Base-by-base conservation (phyloP, 1,140 invertebrate species). In the Zaprionus ghesquierei region DNA sequence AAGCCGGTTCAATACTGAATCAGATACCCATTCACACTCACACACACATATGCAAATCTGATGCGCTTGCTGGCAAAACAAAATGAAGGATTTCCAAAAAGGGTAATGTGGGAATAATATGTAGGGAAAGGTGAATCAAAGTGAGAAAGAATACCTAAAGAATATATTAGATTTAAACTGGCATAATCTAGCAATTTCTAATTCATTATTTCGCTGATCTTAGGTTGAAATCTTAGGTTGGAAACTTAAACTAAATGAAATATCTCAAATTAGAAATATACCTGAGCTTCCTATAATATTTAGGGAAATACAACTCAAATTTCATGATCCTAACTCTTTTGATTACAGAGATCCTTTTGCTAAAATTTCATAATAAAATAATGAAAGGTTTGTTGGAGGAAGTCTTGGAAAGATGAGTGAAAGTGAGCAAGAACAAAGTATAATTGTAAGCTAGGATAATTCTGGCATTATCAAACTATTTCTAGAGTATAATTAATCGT, bases 1-100 rank as follows among this genome's bases (percentile, higher is more conserved):
- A 69, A 81, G 60, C 69, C 54, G 61, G 74, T 81, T 81, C 23
- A 61, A 61, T 53, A 56, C 69, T 49, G 33, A 20, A 60, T 60
- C 41, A 10, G 2, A 8, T 27, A 25, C 13, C 22, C 41, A 46
- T 18, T 44, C 58, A 31, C 5, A 46, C 18, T 27, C 41, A 49
- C 3, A 61, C 18, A 10, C 35, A 13, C 15, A 12, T 31, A 13
- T 23, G 15, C 53, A 46, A 33, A 29, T 56, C 22, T n/a, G n/a
- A n/a, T n/a, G n/a, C n/a, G n/a, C n/a, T n/a, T n/a, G 9, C 3
- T 9, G 38, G 46, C 29, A 49, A 63, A 31, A 38, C 27, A 55
- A 63, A 69, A 63, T 62, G 50, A 54, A 63, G 35, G 27, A 62
- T 69, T 23, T 69, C 35, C 35, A 41, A 31, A 53, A 15, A 22